Evolutionary conservation across 2,113 vertebrate species (phyloP).

Genomic region (Orthonyx spaldingii): DNA sequence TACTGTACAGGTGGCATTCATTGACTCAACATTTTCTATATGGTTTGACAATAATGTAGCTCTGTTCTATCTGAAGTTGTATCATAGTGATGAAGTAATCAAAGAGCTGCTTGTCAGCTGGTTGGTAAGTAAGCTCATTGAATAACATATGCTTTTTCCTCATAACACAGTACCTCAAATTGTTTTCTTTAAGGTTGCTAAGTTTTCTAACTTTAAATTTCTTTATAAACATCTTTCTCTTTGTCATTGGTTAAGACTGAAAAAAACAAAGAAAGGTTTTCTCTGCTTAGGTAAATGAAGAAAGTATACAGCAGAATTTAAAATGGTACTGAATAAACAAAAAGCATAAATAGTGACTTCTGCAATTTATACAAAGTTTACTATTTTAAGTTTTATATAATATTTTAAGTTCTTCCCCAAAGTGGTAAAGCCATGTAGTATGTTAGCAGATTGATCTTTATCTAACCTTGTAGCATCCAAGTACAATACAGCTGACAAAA

Average conservation of each 20-base stretch:
- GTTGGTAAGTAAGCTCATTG: slow-evolving; percentile 40
- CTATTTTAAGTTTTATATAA: not conserved
- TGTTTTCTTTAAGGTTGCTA: slow-evolving; percentile 49
- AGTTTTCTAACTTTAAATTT: slow-evolving; percentile 55
- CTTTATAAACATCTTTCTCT: slow-evolving; percentile 37
- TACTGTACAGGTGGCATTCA: slow-evolving; percentile 69
- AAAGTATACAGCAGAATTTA: not conserved
- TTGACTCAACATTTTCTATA: slow-evolving; percentile 65
- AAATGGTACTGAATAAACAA: not conserved
- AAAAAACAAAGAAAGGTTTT: slow-evolving; percentile 23
- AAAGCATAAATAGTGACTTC: not conserved
- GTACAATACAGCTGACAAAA: not conserved
- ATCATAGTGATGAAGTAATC: slow-evolving; percentile 61
- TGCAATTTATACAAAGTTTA: not conserved
- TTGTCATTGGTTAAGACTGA: slow-evolving; percentile 25
- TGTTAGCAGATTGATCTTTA: not conserved
- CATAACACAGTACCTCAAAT: slow-evolving; percentile 29
- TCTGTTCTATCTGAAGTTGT: slow-evolving; percentile 63
- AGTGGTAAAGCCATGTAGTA: not conserved
- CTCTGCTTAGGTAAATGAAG: not conserved
- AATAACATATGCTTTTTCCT: slow-evolving; percentile 59
- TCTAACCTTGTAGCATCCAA: not conserved
- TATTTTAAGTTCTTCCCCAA: not conserved
- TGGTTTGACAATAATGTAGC: slow-evolving; percentile 61
- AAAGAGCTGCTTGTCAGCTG: slow-evolving; percentile 61